Conservation (phyloP, 2,888 invertebrate species). For the Tricholauxania praeusta region DNA sequence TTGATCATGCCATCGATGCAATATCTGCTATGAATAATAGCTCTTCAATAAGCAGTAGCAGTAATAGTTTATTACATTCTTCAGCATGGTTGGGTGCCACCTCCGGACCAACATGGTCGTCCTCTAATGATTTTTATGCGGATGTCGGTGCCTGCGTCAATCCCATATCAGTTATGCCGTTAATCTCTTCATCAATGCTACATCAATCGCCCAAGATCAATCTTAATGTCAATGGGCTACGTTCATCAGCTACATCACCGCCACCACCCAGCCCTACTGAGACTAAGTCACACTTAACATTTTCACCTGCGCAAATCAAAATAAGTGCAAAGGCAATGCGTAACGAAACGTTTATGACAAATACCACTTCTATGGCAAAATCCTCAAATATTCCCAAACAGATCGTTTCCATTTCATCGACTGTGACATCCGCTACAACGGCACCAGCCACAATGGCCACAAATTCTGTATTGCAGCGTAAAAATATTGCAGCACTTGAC, state of each 20-base stretch:
- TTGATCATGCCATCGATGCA: slow-evolving; percentile 65
- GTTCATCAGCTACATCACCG: slow-evolving; percentile 60
- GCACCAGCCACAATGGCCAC: slow-evolving; percentile 59
- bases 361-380: neutral
- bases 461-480: slow-evolving; percentile 59
- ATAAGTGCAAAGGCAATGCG: slow-evolving; percentile 66
- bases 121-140: slow-evolving; percentile 74
- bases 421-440: slow-evolving; percentile 52
- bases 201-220: slow-evolving; percentile 60
- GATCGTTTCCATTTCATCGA: slow-evolving; percentile 56
- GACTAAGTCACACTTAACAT: slow-evolving; percentile 79
- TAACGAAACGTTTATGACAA: slow-evolving; percentile 53
- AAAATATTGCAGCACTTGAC: slow-evolving; percentile 63
- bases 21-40: slow-evolving; percentile 58
- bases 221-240: slow-evolving; percentile 57
- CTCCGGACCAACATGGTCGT: slow-evolving; percentile 61
- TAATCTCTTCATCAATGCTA: slow-evolving; percentile 71
- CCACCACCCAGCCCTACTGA: slow-evolving; percentile 75
- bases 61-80: slow-evolving; percentile 46
- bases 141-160: slow-evolving; percentile 81
- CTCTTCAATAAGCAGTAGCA: slow-evolving; percentile 45
- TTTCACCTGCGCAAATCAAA: slow-evolving; percentile 78
- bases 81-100: slow-evolving; percentile 57
- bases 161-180: slow-evolving; percentile 90
- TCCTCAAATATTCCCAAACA: slow-evolving; percentile 57